Evolutionary conservation across 2,888 invertebrate species (phyloP), one percentile per base, ranked within the genome.

Genomic region (Drosophila nigricruria): DNA sequence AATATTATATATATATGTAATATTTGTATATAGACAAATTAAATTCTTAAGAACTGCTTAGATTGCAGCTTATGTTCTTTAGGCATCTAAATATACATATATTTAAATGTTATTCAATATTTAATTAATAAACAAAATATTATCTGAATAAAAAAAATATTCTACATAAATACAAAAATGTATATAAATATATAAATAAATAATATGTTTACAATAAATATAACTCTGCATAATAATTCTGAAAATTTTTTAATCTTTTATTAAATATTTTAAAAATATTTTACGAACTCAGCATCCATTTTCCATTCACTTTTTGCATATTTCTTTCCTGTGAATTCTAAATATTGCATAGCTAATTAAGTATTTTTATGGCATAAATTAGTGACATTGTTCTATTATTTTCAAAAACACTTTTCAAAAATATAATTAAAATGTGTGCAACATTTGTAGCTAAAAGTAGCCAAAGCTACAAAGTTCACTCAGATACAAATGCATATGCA

Each of bases 401-500:
- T 52, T 45, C 32, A 32, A 36, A 45, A 49, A 45, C 25, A 20
- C 23, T 69, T 18, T 50, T 54, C 38, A 16, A 34, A 34, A 69
- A 58, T 45, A 18, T 38, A 73, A 70, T 73, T 70, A 65, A 58
- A 78, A 42, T 65, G 54, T 50, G 57, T 47, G 69, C 69, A 62
- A 43, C 32, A 73, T 69, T 78, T 56, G 69, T 50, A 43, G 60
- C 79, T 69, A 63, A 75, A 77, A 53, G 78, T 49, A 36, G 63
- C 56, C 45, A 36, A 16, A 45, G 59, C 50, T 18, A 43, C 64
- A 78, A 59, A 59, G 61, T 73, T 63, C 64, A 77, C 63, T 68
- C 63, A 66, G 49, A 49, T 58, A 47, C 56, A 70, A 67, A 63
- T 66, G 58, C 79, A 52, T 25, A 79, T 79, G 58, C 79, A 79